Evolutionary conservation across 92 coral and sea anemone genomes (phyloP), one percentile per base, ranked within the genome.

Genomic region (Chrysogorgia sp.): DNA sequence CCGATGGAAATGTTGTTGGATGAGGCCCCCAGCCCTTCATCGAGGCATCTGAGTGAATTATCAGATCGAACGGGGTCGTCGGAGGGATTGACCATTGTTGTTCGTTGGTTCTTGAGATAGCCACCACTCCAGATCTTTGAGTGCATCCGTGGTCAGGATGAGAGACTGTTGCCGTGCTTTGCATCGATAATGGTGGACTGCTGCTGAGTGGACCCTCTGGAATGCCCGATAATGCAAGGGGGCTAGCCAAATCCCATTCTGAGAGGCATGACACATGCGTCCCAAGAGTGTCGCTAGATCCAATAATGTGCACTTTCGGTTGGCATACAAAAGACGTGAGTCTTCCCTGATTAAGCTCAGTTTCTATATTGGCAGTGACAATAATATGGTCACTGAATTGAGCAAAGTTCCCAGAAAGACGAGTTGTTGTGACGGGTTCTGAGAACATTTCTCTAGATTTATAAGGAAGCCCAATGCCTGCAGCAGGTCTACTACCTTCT

Each of bases 191-290:
- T 37, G 43, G 48, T 50, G 37, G 19, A 58, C 25, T 1, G 56
- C 34, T 19, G 29, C 26, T 50, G 62, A 59, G 20, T 25, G 81
- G 53, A 26, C 34, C 31, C 68, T 67, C 40, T 76, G 83, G 31
- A 83, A 49, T 24, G 40, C 48, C 50, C 83, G 55, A 60, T 83
- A 66, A 35, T 76, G 61, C 3, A 76, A 40, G 0, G 79, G 87
- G 30, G 83, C 83, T 4, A 23, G 14, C 83, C 83, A 83, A 47
- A 63, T 40, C 0, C 77, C 87, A 21, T 69, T 76, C 37, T 43
- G 63, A 2, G 83, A 77, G 1, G 87, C 87, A 40, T 83, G 87
- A 58, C 58, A 74, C 86, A 83, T 83, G 30, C 82, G 66, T 75
- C 86, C 82, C 28, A 83, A 22, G 2, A 75, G 52, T 67, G 75